Evolutionary conservation across 2,113 vertebrate genomes (phyloP).

Genomic region (Sander vitreus): DNA sequence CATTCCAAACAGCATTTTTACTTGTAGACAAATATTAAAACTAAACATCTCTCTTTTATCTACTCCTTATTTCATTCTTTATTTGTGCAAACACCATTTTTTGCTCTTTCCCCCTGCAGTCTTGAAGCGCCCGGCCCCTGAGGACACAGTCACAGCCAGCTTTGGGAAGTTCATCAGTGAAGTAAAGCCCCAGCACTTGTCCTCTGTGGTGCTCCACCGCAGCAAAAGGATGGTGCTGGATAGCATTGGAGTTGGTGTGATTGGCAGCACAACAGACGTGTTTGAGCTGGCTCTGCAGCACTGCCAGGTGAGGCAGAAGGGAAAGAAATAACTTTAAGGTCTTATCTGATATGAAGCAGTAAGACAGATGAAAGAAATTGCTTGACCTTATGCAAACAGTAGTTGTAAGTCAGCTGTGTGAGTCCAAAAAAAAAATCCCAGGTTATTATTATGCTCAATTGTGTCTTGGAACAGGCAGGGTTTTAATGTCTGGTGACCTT

Average conservation of each 20-base stretch:
- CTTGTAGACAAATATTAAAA: no score
- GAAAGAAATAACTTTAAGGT: background rate
- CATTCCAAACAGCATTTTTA: background rate
- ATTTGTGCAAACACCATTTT: background rate
- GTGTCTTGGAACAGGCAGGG: background rate
- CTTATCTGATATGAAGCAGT: no score
- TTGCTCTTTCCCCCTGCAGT: slow-evolving; percentile 66
- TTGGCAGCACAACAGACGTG: slow-evolving; percentile 89
- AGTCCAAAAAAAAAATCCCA: background rate
- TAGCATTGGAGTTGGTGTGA: slow-evolving; percentile 90
- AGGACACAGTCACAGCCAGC: slow-evolving; percentile 88
- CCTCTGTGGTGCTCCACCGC: slow-evolving; percentile 80
- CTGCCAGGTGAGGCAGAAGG: slow-evolving; percentile 85
- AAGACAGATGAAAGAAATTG: no score
- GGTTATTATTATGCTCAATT: background rate
- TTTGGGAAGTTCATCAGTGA: slow-evolving; percentile 88
- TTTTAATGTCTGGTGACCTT: slow-evolving; percentile 15
- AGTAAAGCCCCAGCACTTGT: slow-evolving; percentile 82
- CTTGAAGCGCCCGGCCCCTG: slow-evolving; percentile 65
- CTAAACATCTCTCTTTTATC: background rate
- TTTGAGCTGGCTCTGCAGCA: slow-evolving; percentile 87
- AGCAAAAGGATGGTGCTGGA: slow-evolving; percentile 94
- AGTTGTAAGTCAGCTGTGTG: background rate
- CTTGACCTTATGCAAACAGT: slow-evolving; percentile 23
- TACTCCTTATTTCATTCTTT: background rate